phyloP scores from a whole-genome alignment of 2,888 invertebrate genomes.

The Apoderus coryli region DNA sequence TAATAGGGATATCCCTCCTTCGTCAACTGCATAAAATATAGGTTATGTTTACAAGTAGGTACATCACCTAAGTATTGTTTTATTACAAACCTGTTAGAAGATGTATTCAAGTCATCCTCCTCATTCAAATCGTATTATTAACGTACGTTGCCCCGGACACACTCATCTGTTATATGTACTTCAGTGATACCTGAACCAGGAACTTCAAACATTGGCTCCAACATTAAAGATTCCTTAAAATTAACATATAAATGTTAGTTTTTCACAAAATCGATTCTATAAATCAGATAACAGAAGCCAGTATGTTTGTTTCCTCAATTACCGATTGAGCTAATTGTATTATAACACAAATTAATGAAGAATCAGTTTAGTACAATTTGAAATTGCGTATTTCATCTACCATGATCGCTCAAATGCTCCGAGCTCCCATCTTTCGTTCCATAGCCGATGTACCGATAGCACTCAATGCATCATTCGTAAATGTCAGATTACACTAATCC shows the following conservation, averaged over 20 bases:
- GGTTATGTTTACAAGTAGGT: no score
- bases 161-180: constrained; percentile 79
- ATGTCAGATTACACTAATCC: constrained; percentile 88
- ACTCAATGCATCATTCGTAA: constrained; percentile 73
- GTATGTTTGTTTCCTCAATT: no score
- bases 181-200: constrained; percentile 85
- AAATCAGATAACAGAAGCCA: no score
- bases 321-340: no score
- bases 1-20: no score
- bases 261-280: no score
- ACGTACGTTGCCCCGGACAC: constrained; percentile 51
- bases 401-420: constrained; percentile 91
- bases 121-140: constrained; percentile 33
- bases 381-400: constrained; percentile 46
- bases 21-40: no score
- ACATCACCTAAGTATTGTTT: no score
- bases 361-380: no score
- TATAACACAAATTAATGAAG: no score
- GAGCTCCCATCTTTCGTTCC: constrained; percentile 93
- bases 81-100: no score
- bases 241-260: constrained; percentile 11
- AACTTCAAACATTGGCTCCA: constrained; percentile 97
- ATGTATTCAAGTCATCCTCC: constrained; percentile 33
- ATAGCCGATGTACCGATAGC: constrained; percentile 87
- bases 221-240: constrained; percentile 70